A percentile compares a stretch with the other conserved stretches of the same genome.
phyloP scores from a whole-genome alignment of 2,888 invertebrate genomes.

The Colostygia pectinataria region DNA sequence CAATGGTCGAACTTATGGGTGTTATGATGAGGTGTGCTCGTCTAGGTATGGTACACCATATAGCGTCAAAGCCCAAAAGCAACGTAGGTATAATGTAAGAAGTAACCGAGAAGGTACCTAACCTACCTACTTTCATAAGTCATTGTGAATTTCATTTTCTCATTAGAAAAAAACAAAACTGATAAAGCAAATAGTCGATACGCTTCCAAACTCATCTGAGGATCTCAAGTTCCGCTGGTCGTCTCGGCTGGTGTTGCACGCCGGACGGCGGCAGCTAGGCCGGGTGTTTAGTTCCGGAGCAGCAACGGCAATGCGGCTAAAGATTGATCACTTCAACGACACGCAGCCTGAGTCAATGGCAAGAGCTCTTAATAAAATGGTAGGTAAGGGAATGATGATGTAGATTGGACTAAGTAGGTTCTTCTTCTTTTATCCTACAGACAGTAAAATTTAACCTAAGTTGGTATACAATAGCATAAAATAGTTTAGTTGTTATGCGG shows the following conservation, averaged over 20 bases:
- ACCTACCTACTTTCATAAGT: no score
- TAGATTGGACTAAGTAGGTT: no score
- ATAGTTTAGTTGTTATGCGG: no score
- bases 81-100: no score
- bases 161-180: slow-evolving; percentile 56
- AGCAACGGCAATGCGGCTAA: slow-evolving; percentile 46
- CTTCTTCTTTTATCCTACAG: no score
- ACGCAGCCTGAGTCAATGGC: slow-evolving; percentile 51
- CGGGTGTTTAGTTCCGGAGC: slow-evolving; percentile 40
- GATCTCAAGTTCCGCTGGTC: slow-evolving; percentile 60
- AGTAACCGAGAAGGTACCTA: not conserved
- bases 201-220: slow-evolving; percentile 51
- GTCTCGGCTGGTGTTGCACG: slow-evolving; percentile 56
- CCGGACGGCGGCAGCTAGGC: slow-evolving; percentile 38
- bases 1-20: no score
- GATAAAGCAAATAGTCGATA: slow-evolving; percentile 49
- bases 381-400: no score
- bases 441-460: no score
- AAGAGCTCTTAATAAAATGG: slow-evolving; percentile 60
- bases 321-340: slow-evolving; percentile 49
- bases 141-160: not conserved
- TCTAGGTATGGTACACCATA: no score
- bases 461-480: no score
- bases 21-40: no score
- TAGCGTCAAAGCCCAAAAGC: no score